phyloP scores from a whole-genome alignment of 2,888 invertebrate species.

The Drepanosiphum platanoidis region DNA sequence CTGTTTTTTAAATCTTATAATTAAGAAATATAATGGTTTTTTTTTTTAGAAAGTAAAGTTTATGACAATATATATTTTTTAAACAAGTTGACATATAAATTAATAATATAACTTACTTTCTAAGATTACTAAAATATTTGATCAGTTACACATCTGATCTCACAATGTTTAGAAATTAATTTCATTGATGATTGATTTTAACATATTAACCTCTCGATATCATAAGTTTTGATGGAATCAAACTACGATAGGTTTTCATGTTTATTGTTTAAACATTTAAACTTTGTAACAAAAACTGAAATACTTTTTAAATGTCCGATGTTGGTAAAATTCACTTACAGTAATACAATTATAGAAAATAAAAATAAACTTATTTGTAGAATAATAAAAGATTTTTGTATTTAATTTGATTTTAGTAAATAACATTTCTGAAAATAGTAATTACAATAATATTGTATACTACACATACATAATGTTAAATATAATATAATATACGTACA shows the following conservation, averaged over 20 bases:
- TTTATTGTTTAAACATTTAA: neutral
- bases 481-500: constrained; percentile 18
- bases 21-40: neutral
- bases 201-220: neutral
- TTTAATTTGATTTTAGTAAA: constrained; percentile 50
- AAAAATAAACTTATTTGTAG: constrained; percentile 20
- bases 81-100: neutral
- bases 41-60: neutral
- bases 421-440: constrained; percentile 24
- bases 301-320: neutral
- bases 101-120: neutral
- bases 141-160: neutral
- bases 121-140: neutral
- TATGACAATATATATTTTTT: no score
- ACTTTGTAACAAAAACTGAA: no score
- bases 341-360: neutral
- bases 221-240: neutral
- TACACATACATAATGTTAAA: constrained; percentile 9
- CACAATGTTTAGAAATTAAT: neutral
- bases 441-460: constrained; percentile 18
- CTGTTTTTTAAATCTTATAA: neutral
- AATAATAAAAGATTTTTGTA: constrained; percentile 5
- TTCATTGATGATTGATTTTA: neutral
- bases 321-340: neutral
- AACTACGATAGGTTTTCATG: no score